phyloP scores from a whole-genome alignment of 2,113 vertebrate species.

The Callipepla californica region DNA sequence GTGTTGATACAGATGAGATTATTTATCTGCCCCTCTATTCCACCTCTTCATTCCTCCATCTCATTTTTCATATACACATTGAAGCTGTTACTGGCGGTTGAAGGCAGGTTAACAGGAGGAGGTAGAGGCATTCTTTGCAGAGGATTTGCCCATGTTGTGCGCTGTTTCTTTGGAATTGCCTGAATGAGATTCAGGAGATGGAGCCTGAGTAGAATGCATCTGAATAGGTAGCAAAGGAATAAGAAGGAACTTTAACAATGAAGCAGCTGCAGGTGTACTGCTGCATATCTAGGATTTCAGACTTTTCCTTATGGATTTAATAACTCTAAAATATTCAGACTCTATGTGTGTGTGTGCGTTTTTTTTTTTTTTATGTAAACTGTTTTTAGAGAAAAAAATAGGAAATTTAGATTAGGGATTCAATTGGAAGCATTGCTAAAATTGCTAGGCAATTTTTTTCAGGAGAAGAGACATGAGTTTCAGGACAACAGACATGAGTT shows the following conservation, averaged over 20 bases:
- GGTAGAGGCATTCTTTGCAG: not conserved
- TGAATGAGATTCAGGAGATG: not conserved
- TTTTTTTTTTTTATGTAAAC: not conserved
- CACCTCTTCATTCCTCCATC: not conserved
- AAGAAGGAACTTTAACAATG: not conserved
- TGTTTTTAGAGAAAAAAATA: not conserved
- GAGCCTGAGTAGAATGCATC: not conserved
- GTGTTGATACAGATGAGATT: not conserved
- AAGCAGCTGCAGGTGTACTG: not conserved
- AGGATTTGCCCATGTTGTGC: slow-evolving; percentile 22
- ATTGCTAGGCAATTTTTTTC: not conserved
- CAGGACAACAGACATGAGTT: not conserved
- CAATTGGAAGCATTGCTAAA: not conserved
- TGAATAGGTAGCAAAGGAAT: not conserved
- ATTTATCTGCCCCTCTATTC: slow-evolving; percentile 18
- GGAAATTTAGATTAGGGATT: not conserved
- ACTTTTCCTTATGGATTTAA: not conserved
- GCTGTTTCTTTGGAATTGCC: slow-evolving; percentile 4
- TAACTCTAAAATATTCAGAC: not conserved
- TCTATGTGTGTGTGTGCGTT: not conserved
- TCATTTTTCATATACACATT: not conserved
- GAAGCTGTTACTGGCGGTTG: not conserved
- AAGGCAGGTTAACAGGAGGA: slow-evolving; percentile 30
- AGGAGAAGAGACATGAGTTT: not conserved
- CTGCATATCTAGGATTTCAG: not conserved